Base-by-base conservation (phyloP, 2,888 invertebrate species). In the Halictus ligatus region DNA sequence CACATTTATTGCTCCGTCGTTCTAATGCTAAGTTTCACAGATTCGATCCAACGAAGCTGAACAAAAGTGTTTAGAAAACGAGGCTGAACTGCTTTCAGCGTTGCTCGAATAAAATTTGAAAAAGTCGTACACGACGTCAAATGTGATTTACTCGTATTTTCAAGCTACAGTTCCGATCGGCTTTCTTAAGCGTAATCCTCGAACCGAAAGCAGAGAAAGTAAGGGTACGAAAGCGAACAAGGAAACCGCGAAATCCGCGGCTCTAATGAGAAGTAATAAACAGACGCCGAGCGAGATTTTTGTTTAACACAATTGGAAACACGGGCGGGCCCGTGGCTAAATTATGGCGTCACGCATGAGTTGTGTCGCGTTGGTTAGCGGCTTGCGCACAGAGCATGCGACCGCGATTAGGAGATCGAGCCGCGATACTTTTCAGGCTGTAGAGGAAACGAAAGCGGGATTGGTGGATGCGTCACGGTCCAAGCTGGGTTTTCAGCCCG, bases 271-370 rank as follows among this genome's bases (percentile, higher is more conserved):
- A 79, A 85, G 79, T 72, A 80, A 83, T 80, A 83, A 83, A 83
- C 86, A 72, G 74, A 80, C 80, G 74, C 76, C 54, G 74, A 29
- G 74, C 0, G 10, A 15, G 67, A 84, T 87, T 86, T 87, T 87
- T 83, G 35, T 75, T 80, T 75, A 67, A 64, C 86, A 25, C 78
- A 71, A 79, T 87, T 75, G 80, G 78, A 75, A 86, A 85, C 75
- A 60, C 35, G 21, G 43, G 46, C 85, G 48, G 60, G 77, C 8
- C 35, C 21, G 73, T 13, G 69, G 48, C 8, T 58, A 85, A 86
- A 78, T 85, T 87, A 87, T 86, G 82, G 82, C 74, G 86, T 85
- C 86, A 82, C 86, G 86, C 86, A 83, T 77, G 82, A 86, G 76
- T 82, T 80, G 75, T 76, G 78, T 46, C 71, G 80, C 43, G 58